These are phyloP conservation scores for Perizoma flavofasciatum DNA, from an alignment of 2,888 invertebrate species.

Conservation along the genomic window DNA sequence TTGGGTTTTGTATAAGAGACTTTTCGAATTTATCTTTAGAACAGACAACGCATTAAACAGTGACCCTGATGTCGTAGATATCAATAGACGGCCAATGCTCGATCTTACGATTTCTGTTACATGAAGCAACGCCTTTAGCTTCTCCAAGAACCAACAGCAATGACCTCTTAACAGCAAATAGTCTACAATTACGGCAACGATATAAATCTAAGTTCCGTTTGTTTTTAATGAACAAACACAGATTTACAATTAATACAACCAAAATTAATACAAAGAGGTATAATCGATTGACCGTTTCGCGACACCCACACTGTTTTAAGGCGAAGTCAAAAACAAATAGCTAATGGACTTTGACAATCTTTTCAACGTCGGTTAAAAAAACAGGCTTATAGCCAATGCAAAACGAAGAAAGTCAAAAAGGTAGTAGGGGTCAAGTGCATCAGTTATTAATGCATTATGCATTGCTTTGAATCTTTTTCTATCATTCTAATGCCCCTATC, in stretches of 20 bases:
- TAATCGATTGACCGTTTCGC: constrained; percentile 45
- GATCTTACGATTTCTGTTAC: constrained; percentile 14
- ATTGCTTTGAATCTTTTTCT: no score
- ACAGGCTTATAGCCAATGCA: no score
- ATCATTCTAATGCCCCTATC: no score
- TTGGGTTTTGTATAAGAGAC: no score
- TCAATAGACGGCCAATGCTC: background rate
- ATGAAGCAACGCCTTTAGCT: constrained; percentile 16
- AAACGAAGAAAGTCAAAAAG: no score
- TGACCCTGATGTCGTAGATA: no score
- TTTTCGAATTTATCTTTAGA: no score
- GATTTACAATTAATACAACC: constrained; percentile 48
- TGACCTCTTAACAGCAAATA: constrained; percentile 25
- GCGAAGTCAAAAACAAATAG: constrained; percentile 14
- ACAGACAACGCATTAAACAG: no score
- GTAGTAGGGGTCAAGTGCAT: no score
- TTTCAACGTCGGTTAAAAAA: no score
- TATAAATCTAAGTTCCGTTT: constrained; percentile 54
- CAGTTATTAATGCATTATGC: no score
- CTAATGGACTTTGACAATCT: no score
- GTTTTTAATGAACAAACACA: constrained; percentile 52
- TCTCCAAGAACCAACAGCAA: constrained; percentile 15
- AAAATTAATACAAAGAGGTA: constrained; percentile 37
- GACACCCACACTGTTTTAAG: constrained; percentile 50
- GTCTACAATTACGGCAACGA: constrained; percentile 49